Percentiles rank a stretch among this genome's conserved stretches.
Evolutionary conservation across 2,113 vertebrate species (phyloP).

Genomic region (Nibea coibor): DNA sequence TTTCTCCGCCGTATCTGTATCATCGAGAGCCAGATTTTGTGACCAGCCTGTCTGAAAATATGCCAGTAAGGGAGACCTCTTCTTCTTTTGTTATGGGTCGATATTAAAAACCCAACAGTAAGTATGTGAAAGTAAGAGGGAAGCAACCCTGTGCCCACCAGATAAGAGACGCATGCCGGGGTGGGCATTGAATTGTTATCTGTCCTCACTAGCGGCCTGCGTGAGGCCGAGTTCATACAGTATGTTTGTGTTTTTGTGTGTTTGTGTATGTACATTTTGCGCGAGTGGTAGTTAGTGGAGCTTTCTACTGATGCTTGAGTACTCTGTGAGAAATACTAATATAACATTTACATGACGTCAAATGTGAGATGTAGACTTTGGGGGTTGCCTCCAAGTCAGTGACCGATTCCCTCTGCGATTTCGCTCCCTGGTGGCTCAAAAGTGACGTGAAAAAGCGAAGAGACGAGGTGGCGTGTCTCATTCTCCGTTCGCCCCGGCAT

Average conservation of each 20-base stretch:
- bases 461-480: neutral
- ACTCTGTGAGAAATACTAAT: conserved; percentile 47
- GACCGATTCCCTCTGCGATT: neutral
- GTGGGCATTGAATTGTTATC: conserved; percentile 27
- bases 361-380: conserved; percentile 35
- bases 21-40: conserved; percentile 25
- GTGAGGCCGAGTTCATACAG: conserved; percentile 21
- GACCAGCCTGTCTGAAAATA: conserved; percentile 43
- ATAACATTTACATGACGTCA: conserved; percentile 40
- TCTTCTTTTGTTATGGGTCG: conserved; percentile 24
- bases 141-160: conserved; percentile 17
- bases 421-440: conserved; percentile 5
- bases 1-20: neutral
- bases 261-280: conserved; percentile 33
- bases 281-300: conserved; percentile 23
- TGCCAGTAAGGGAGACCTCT: conserved; percentile 26
- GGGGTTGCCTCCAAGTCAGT: neutral
- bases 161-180: conserved; percentile 43
- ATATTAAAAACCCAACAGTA: conserved; percentile 32
- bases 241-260: conserved; percentile 16
- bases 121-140: conserved; percentile 23
- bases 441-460: conserved; percentile 12
- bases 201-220: conserved; percentile 25
- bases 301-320: conserved; percentile 54
- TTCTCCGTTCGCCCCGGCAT: conserved; percentile 1